Base-by-base conservation (phyloP, 1,140 invertebrate genomes). In the Coelopa frigida region DNA sequence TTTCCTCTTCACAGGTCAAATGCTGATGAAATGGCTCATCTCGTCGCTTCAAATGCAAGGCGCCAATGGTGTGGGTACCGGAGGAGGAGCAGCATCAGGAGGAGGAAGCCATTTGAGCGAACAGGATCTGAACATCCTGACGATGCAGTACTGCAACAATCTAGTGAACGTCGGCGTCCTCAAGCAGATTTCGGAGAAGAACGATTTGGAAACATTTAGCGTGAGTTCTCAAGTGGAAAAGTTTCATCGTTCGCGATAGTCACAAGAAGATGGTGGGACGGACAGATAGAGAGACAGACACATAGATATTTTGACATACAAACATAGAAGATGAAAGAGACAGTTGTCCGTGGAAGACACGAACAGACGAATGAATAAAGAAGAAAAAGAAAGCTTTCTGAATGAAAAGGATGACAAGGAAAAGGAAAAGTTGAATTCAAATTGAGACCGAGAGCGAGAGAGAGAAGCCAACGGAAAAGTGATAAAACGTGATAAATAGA, bases 101-200 rank as follows among this genome's bases (percentile, higher is more conserved):
- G n/a, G n/a, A n/a, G n/a, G n/a, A n/a, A n/a, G 21, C n/a, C 39
- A 48, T 38, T 69, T 88, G 27, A 80, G 76, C 27, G 74, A 78
- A 42, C 78, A 83, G 58, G 88, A 91, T 56, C 69, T 89, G 37
- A 83, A 81, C 58, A 78, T 80, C 35, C 68, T 94, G 45, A 82
- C 81, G 15, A 74, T 80, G 41, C 87, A 91, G 61, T 87, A 92
- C 61, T 93, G 87, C 61, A 87, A 87, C 1, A 83, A 91, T 72
- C 75, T 95, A n/a, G 71, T 94, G n/a, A 83, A 87, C 27, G 85
- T 87, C 38, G 89, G 90, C 1, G 85, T 94, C 15, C 70, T 94
- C 6, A 78, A 81, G 46, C 83, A 89, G 64, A 77, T 89, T 53
- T 76, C 60, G n/a, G 49, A 58, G 47, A 46, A 53, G 49, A 50